phyloP scores from a whole-genome alignment of 2,888 invertebrate genomes.

The Biston stratarius region DNA sequence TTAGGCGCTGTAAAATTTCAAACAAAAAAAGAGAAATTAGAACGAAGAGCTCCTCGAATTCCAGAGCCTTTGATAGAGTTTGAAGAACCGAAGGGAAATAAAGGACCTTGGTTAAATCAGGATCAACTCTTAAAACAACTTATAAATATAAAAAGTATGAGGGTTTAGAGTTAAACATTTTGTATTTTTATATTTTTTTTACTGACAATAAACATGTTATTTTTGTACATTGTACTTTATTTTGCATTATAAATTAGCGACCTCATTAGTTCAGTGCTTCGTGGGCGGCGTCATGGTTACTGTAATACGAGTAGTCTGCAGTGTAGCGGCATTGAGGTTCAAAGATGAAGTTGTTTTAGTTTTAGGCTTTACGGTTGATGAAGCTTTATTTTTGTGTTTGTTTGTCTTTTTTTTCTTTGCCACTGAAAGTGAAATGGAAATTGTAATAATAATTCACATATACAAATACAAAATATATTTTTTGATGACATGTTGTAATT shows the following conservation, averaged over 20 bases:
- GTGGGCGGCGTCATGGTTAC: background rate
- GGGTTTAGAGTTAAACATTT: slow-evolving; percentile 39
- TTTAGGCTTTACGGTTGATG: background rate
- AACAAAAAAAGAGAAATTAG: slow-evolving; percentile 23
- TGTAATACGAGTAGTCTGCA: background rate
- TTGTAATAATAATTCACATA: too few species aligned
- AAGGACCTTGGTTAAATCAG: slow-evolving; percentile 42
- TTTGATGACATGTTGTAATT: too few species aligned
- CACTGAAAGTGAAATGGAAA: background rate
- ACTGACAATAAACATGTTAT: slow-evolving; percentile 26
- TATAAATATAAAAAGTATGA: slow-evolving; percentile 61
- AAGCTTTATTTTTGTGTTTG: background rate
- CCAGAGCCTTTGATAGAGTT: slow-evolving; percentile 50
- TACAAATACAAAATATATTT: too few species aligned
- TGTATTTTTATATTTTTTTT: slow-evolving; percentile 27
- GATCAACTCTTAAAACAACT: slow-evolving; percentile 65
- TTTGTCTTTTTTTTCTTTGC: slow-evolving; percentile 5
- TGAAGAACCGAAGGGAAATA: slow-evolving; percentile 46
- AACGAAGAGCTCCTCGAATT: slow-evolving; percentile 22
- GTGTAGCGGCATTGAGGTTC: background rate
- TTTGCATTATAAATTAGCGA: background rate
- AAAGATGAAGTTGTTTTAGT: background rate
- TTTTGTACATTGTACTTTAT: slow-evolving; percentile 39
- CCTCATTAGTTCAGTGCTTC: background rate
- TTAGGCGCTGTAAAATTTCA: slow-evolving; percentile 31